Conservation (phyloP, 2,888 invertebrate genomes). For the Synanthedon andrenaeformis region DNA sequence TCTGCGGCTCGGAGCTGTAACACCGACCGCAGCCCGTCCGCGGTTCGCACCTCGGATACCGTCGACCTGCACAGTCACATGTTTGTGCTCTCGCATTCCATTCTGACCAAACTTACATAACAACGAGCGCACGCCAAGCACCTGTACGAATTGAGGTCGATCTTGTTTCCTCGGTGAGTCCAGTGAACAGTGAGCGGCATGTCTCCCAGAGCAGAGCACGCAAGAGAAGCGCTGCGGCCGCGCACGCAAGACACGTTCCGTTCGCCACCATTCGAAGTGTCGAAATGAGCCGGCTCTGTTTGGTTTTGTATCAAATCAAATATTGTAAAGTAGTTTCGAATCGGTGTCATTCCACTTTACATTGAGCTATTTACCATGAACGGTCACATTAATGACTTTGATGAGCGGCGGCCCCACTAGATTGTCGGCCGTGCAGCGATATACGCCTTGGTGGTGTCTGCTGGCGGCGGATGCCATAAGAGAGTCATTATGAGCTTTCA, state of each 20-base stretch:
- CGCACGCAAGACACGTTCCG: conserved; percentile 72
- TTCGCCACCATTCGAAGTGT: conserved; percentile 53
- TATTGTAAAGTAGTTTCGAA: background rate
- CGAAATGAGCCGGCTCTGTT: conserved; percentile 81
- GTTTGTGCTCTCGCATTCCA: background rate
- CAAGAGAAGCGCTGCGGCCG: conserved; percentile 75
- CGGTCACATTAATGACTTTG: conserved; percentile 82
- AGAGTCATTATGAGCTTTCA: conserved; percentile 58
- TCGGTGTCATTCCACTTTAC: too few relatives aligned
- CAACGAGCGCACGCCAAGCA: conserved; percentile 11
- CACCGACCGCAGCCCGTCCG: conserved; percentile 75
- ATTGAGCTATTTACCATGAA: conserved; percentile 74
- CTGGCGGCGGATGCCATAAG: conserved; percentile 74
- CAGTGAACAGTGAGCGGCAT: conserved; percentile 82
- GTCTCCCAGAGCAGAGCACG: conserved; percentile 84
- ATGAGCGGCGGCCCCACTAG: conserved; percentile 83
- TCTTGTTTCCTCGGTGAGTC: conserved; percentile 72
- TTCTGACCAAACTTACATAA: background rate
- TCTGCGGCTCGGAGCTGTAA: conserved; percentile 75
- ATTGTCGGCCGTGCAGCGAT: conserved; percentile 86
- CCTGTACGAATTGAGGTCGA: conserved; percentile 73
- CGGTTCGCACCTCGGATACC: conserved; percentile 75
- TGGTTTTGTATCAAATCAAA: background rate
- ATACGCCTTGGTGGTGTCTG: conserved; percentile 79
- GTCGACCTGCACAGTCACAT: conserved; percentile 46